phyloP scores from a whole-genome alignment of 2,113 vertebrate genomes.

The Tragelaphus buxtoni region DNA sequence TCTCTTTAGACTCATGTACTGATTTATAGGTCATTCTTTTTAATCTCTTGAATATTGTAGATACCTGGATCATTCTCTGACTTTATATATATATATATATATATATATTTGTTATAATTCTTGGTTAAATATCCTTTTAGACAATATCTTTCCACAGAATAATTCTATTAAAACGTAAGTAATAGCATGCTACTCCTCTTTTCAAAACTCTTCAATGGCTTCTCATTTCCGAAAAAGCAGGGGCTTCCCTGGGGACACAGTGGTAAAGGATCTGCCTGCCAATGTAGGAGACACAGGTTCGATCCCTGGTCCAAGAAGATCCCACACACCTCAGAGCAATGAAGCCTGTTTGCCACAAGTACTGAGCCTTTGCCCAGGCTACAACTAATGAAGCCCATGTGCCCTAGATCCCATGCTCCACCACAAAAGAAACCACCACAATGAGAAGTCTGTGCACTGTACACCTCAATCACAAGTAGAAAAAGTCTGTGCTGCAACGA shows the following conservation, averaged over 20 bases:
- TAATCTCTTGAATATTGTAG: not conserved
- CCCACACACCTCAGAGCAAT: not conserved
- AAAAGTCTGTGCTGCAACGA: not conserved
- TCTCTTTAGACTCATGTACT: not conserved
- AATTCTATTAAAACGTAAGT: not conserved
- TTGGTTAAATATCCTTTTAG: not conserved
- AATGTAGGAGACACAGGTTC: not conserved
- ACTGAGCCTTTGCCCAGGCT: not conserved
- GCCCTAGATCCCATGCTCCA: not conserved
- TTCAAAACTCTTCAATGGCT: not conserved
- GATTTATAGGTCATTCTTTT: not conserved
- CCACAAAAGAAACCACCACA: not conserved
- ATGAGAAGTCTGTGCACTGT: not conserved
- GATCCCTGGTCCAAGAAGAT: not conserved
- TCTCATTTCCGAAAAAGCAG: not conserved
- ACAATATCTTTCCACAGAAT: not conserved
- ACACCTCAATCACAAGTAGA: not conserved
- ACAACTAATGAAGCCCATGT: not conserved
- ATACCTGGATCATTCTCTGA: not conserved
- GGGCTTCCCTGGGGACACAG: not conserved
- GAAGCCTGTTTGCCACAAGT: not conserved
- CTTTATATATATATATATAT: not conserved
- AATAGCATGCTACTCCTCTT: not conserved
- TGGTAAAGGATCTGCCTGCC: not conserved
- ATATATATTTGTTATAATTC: not conserved